Percentiles rank a stretch among this genome's conserved stretches.
phyloP scores from a whole-genome alignment of 2,888 invertebrate species.

The Orthonevra nobilis region DNA sequence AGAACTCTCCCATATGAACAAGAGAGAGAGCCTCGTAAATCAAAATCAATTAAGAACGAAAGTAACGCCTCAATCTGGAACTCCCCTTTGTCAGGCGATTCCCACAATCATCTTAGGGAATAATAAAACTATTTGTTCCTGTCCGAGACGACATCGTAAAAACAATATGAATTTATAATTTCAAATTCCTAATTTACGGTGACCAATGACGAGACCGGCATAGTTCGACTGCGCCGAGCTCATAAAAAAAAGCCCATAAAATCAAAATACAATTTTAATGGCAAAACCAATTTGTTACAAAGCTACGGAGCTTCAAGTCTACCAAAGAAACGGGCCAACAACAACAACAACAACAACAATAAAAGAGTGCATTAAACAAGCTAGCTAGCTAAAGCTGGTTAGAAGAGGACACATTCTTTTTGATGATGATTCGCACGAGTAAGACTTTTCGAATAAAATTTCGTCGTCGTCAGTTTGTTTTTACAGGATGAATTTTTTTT shows the following conservation, averaged over 20 bases:
- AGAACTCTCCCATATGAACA: no score
- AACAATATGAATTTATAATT: constrained; percentile 58
- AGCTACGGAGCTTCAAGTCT: no score
- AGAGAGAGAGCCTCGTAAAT: constrained; percentile 55
- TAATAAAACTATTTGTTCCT: constrained; percentile 60
- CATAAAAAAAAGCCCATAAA: constrained; percentile 53
- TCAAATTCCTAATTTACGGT: constrained; percentile 24
- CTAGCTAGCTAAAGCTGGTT: no score
- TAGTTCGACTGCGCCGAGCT: constrained; percentile 27
- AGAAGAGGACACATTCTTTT: no score
- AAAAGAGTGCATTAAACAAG: no score
- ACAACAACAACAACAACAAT: no score
- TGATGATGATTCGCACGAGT: no score
- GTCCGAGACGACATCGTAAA: constrained; percentile 46
- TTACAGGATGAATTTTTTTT: constrained; percentile 7
- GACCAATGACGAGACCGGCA: constrained; percentile 7
- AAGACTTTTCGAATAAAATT: no score
- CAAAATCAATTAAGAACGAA: constrained; percentile 61
- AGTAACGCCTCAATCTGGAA: constrained; percentile 30
- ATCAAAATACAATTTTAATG: constrained; percentile 41
- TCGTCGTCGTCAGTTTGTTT: no score
- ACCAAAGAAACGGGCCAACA: no score
- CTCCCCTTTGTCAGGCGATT: constrained; percentile 50
- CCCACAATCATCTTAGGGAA: constrained; percentile 35
- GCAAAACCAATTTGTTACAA: constrained; percentile 46